Evolutionary conservation across 30 jellyfish, hydroid and myxozoan species (phyloP), one percentile per base, ranked within the genome.

Genomic region (Rhopilema esculentum): DNA sequence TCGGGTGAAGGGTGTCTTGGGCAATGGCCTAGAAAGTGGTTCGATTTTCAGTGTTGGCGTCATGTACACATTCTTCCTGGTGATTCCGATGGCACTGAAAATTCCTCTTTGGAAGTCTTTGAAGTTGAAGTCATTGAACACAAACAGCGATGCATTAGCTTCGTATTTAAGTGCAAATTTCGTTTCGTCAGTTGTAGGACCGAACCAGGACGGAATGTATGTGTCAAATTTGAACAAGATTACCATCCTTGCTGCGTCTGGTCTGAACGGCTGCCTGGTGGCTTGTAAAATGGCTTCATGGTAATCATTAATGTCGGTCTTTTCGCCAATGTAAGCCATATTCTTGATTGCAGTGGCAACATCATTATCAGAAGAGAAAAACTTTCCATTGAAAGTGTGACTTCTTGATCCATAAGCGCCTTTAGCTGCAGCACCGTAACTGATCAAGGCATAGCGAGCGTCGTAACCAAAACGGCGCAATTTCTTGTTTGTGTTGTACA

Each of bases 61-160:
- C 84, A 87, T 64, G 91, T 75, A 96, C 49, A 91, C 73, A 25
- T 64, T 79, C 27, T 72, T 68, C 9, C 48, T 25, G 1, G 99
- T 86, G 74, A 86, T 83, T 1, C 98, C 99, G 26, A 96, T 66
- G 16, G 92, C 86, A 66, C 77, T 79, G 65, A 86, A 70, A 53
- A 80, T 79, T 30, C 88, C 92, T 23, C 25, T 75, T 30, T 70
- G 82, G 85, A 82, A 66, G 64, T 80, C 70, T 23, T 78, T 89
- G 89, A 88, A 85, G 66, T 67, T 30, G 92, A 96, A 78, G 90
- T 96, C 96, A 12, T 40, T 12, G 85, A 96, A 96, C 50, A 81
- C 97, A 73, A 91, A 83, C 88, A 96, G 77, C 52, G 95, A 48
- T 27, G 99, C 99, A 72, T 96, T 88, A 6, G 97, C 98, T 72